Conservation (phyloP, 2,797 vertebrate species). For the Aplochiton taeniatus region DNA sequence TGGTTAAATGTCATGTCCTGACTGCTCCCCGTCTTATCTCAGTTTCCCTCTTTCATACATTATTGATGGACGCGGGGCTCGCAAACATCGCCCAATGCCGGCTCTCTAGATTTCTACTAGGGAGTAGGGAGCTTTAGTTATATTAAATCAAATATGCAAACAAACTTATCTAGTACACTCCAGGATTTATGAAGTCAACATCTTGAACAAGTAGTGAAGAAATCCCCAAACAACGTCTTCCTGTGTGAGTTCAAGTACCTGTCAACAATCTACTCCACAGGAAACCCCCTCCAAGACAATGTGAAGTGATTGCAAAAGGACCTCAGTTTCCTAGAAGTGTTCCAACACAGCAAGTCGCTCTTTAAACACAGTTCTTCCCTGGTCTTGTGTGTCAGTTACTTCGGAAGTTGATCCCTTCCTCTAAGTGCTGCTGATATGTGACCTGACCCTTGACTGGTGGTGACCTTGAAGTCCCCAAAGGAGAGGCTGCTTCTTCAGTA, state of each 20-base stretch:
- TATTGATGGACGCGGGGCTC: constrained; percentile 70
- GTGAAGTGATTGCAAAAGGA: constrained; percentile 12
- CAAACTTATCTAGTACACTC: neutral
- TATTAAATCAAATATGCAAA: neutral
- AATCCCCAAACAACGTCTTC: constrained; percentile 24
- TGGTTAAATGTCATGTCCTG: constrained; percentile 73
- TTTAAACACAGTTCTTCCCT: constrained; percentile 13
- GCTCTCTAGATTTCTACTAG: constrained; percentile 16
- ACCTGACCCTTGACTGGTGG: constrained; percentile 16
- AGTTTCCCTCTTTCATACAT: constrained; percentile 70
- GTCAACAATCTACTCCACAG: constrained; percentile 16
- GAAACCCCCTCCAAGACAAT: constrained; percentile 18
- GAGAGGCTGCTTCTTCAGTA: no score
- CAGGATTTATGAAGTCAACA: neutral
- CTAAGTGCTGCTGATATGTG: constrained; percentile 9
- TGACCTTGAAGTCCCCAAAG: constrained; percentile 6
- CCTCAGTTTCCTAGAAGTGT: neutral
- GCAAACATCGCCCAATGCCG: constrained; percentile 40
- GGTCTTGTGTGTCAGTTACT: neutral
- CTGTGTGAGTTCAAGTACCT: constrained; percentile 16
- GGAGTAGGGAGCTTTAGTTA: neutral
- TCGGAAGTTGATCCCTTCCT: neutral
- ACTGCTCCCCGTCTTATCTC: constrained; percentile 70
- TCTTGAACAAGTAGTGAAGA: constrained; percentile 19
- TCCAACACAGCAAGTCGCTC: neutral